Conservation (phyloP, 64 coral and sea anemone species). For the Stichodactyla mertensii region DNA sequence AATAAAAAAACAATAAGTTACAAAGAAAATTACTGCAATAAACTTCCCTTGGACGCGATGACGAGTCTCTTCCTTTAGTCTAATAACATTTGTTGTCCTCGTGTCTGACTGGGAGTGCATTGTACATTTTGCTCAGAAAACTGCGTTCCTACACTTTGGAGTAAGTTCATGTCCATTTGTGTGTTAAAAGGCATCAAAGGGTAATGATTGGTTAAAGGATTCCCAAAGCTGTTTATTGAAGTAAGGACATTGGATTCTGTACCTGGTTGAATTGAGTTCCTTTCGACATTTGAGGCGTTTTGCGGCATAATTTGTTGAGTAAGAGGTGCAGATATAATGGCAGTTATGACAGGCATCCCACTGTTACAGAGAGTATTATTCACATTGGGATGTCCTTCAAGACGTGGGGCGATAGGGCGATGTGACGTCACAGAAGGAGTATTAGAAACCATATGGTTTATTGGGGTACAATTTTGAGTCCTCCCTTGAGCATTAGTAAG, state of each 20-base stretch:
- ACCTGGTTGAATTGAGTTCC: neutral
- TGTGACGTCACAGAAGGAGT: neutral
- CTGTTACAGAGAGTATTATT: neutral
- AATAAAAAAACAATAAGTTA: neutral
- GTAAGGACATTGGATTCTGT: neutral
- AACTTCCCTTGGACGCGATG: neutral
- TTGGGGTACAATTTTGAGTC: neutral
- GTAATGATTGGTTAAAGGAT: neutral
- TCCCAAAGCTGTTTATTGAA: neutral
- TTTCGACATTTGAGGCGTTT: neutral
- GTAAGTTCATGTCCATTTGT: neutral
- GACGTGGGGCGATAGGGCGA: neutral
- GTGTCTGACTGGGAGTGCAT: neutral
- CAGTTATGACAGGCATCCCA: slow-evolving; percentile 13
- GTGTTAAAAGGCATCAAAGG: neutral
- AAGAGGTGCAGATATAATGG: slow-evolving; percentile 12
- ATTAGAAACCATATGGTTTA: neutral
- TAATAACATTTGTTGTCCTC: neutral
- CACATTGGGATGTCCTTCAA: neutral
- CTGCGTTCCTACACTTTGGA: neutral
- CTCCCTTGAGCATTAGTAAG: slow-evolving; percentile 2
- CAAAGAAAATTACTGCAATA: neutral
- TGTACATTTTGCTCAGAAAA: neutral
- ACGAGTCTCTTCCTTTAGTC: neutral
- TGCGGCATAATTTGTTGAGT: slow-evolving; percentile 18